Evolutionary conservation across 2,888 invertebrate species (phyloP).

Genomic region (Drosophila mimetica): DNA sequence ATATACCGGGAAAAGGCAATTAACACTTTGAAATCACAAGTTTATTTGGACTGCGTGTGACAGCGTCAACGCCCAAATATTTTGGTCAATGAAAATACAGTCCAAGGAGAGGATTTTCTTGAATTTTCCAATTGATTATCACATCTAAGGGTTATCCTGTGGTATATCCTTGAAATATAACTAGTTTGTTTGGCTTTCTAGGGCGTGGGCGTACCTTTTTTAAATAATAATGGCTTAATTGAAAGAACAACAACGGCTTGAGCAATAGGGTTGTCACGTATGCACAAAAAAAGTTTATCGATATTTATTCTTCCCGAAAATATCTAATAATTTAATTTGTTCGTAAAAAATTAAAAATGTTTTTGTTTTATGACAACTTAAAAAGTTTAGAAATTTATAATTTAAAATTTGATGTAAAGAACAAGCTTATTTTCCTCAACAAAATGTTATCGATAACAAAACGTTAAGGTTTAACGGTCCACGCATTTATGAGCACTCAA

Average conservation of each 20-base stretch:
- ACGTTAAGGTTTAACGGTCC: too few species aligned
- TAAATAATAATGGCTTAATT: constrained; percentile 14
- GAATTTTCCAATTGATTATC: too few species aligned
- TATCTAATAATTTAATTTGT: not conserved
- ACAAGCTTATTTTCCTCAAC: too few species aligned
- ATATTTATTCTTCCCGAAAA: not conserved
- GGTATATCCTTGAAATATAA: not conserved
- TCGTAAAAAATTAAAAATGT: too few species aligned
- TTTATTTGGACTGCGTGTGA: constrained; percentile 4
- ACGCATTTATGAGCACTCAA: constrained; percentile 7
- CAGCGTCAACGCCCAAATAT: constrained; percentile 38
- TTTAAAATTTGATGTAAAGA: too few species aligned
- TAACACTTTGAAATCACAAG: not conserved
- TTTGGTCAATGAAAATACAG: constrained; percentile 16
- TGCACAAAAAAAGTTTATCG: not conserved
- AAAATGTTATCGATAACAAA: not conserved
- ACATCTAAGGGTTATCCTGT: not conserved
- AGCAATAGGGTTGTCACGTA: constrained; percentile 10
- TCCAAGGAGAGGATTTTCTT: not conserved
- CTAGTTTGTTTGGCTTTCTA: not conserved
- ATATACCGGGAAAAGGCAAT: not conserved
- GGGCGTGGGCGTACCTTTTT: constrained; percentile 31
- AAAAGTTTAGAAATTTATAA: not conserved
- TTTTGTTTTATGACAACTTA: too few species aligned
- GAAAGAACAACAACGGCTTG: constrained; percentile 16